These are phyloP conservation scores for Didymodactylos carnosus DNA, from an alignment of 2,888 invertebrate genomes.

Conservation along the genomic window DNA sequence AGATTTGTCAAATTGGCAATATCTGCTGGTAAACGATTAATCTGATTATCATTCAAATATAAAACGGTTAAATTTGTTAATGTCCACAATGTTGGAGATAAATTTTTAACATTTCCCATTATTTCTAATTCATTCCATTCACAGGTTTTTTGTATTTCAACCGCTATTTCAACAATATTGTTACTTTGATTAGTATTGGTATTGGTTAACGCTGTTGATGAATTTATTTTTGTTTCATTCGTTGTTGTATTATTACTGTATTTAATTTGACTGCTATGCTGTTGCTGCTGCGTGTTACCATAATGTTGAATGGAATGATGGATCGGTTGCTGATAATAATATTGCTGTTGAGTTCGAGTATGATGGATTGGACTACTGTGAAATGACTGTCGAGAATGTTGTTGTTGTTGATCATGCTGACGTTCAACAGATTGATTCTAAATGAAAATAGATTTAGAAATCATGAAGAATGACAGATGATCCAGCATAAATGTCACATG, in stretches of 20 bases:
- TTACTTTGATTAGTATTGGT: not conserved
- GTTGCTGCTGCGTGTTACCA: too few relatives aligned
- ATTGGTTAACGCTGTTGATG: not conserved
- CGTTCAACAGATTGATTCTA: too few relatives aligned
- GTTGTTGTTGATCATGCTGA: too few relatives aligned
- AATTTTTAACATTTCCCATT: conserved; percentile 73
- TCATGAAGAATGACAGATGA: too few relatives aligned
- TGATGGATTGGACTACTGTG: too few relatives aligned
- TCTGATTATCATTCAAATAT: conserved; percentile 82
- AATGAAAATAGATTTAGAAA: too few relatives aligned
- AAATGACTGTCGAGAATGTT: too few relatives aligned
- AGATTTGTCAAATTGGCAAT: conserved; percentile 64
- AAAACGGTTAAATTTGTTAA: conserved; percentile 74
- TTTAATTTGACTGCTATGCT: too few relatives aligned
- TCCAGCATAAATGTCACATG: too few relatives aligned
- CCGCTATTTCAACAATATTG: not conserved
- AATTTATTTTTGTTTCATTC: not conserved
- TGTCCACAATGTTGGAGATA: conserved; percentile 75
- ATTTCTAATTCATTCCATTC: conserved; percentile 14
- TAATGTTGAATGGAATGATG: not conserved
- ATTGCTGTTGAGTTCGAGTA: not conserved
- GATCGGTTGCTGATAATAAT: not conserved
- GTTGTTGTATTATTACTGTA: too few relatives aligned
- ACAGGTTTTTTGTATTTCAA: too few relatives aligned
- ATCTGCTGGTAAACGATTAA: conserved; percentile 71